Conservation (phyloP, 1,140 invertebrate species). For the Penaeus vannamei region DNA sequence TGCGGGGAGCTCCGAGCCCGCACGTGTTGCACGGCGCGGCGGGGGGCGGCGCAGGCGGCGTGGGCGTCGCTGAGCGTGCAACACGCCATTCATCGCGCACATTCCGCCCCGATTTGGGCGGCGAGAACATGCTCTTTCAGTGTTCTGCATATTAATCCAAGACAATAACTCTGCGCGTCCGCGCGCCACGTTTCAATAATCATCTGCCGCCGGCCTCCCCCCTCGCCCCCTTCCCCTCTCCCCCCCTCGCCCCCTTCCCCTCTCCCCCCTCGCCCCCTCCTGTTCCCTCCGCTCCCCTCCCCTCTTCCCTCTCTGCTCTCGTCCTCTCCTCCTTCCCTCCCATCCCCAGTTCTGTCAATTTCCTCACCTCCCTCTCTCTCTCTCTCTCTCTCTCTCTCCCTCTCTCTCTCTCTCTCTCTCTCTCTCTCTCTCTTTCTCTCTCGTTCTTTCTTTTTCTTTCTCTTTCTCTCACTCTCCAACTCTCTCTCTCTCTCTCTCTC, state of each 20-base stretch:
- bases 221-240: slow-evolving; percentile 9
- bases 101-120: too few relatives aligned
- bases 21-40: too few relatives aligned
- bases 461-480: too few relatives aligned
- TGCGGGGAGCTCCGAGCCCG: too few relatives aligned
- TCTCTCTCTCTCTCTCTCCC: slow-evolving; percentile 11
- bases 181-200: not conserved
- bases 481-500: too few relatives aligned
- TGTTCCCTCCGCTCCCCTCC: not conserved
- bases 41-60: too few relatives aligned
- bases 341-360: not conserved
- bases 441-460: too few relatives aligned
- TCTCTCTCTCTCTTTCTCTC: too few relatives aligned
- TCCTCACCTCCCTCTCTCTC: slow-evolving; percentile 3
- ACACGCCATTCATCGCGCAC: too few relatives aligned
- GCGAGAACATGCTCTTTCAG: too few relatives aligned
- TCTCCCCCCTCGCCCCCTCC: not conserved
- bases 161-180: not conserved
- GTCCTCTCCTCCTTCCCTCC: not conserved
- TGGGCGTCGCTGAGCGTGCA: too few relatives aligned
- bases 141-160: not conserved
- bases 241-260: not conserved
- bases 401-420: slow-evolving; percentile 10
- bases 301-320: not conserved
- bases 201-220: not conserved